phyloP scores from a whole-genome alignment of 2,888 invertebrate species.

The Zelleria hepariella region DNA sequence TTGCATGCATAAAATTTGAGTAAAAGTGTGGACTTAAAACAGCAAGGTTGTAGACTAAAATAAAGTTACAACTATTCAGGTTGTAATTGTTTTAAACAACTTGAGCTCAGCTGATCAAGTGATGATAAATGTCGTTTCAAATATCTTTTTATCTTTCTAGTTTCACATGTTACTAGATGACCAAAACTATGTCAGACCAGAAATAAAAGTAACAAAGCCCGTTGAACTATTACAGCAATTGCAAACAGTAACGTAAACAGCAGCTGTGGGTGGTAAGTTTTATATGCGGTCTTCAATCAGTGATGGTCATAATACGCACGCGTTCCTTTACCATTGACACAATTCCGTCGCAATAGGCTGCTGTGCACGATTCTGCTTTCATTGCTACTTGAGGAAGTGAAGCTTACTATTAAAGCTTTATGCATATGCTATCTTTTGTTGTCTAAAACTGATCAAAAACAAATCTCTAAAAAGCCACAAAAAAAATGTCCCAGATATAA shows the following conservation, averaged over 20 bases:
- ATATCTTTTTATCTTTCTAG: neutral
- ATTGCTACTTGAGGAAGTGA: constrained; percentile 4
- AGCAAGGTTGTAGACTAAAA: too few relatives aligned
- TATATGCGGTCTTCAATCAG: constrained; percentile 53
- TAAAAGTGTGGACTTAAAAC: too few relatives aligned
- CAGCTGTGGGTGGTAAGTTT: constrained; percentile 48
- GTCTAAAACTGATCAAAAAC: too few relatives aligned
- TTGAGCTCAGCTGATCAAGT: too few relatives aligned
- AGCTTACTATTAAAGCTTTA: neutral
- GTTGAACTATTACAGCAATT: neutral
- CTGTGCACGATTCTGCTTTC: neutral
- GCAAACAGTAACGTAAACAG: neutral
- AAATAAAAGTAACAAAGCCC: neutral
- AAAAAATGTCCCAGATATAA: too few relatives aligned
- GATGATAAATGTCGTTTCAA: too few relatives aligned
- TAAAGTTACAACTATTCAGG: too few relatives aligned
- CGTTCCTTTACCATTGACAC: constrained; percentile 52
- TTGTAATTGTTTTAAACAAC: too few relatives aligned
- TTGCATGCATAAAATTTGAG: too few relatives aligned
- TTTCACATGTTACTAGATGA: neutral
- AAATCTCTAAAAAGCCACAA: too few relatives aligned
- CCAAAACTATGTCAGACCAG: neutral
- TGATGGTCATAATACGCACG: constrained; percentile 53
- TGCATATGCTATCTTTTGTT: too few relatives aligned
- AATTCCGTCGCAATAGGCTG: constrained; percentile 40